Base-by-base conservation (phyloP, 2,888 invertebrate species). In the Lymantria monacha region DNA sequence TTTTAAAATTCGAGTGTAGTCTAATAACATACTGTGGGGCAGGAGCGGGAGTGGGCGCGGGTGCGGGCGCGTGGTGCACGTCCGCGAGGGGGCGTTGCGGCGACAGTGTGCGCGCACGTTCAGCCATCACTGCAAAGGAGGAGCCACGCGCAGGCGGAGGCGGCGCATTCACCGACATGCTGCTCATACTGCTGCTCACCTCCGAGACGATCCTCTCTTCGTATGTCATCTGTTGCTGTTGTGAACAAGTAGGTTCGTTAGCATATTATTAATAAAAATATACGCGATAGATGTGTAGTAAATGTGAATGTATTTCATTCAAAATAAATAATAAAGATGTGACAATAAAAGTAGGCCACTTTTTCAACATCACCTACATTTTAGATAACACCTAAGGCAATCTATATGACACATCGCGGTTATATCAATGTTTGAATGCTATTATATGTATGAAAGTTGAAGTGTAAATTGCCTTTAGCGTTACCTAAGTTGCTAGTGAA, bases 91-190 rank as follows among this genome's bases (percentile, higher is more conserved):
- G 31, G 13, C 61, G 66, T 41, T 69, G 69, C 83, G 70, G 86
- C 71, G 57, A 81, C 71, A 59, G 83, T 79, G 63, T 89, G 68
- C 57, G 87, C 89, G 76, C 91, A 85, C 79, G 92, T 83, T 74
- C 74, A 70, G 95, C 95, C 96, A 97, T 96, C 30, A 96, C 94
- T 3, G 96, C 94, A 82, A 96, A 98, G 41, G 97, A 97, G 30
- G 97, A 97, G 52, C 96, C 97, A 57, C 97, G 93, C 81, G 97
- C 96, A 2, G 97, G 97, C 15, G 97, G 97, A 42, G 95, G 93
- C 0, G 96, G 95, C 47, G 95, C 49, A 30, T 54, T 53, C 61
- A 78, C 61, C 53, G 68, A 51, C 51, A 73, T 45, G 1, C 54
- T 55, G 31, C 63, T 46, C 59, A 70, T 49, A 10, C 52, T 62